Evolutionary conservation across 1,140 invertebrate genomes (phyloP), one percentile per base, ranked within the genome.

Genomic region (Ips typographus): DNA sequence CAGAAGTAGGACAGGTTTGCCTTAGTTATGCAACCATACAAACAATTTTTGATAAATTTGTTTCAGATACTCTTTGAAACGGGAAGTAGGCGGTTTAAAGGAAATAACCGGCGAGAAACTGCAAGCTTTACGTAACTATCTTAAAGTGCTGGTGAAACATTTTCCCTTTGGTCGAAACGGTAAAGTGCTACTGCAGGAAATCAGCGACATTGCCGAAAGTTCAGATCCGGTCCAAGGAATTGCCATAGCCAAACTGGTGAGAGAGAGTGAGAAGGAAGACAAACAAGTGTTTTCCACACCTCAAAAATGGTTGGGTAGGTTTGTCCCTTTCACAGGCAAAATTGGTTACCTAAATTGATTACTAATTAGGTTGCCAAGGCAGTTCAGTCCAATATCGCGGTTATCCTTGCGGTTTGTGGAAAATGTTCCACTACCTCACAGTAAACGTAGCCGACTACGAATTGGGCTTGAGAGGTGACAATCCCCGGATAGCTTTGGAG

Each of bases 341-440:
- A 8, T 22, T 22, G 22, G 22, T 22, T 22, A 22, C 52, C 42
- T 57, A 37, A 1, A 22, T 22, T 22, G 22, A 22, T 22, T 22
- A 22, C 22, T 22, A 22, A 22, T 22, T 58, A 70, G 90, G 89
- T 6, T 99, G 98, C 79, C 84, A 85, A 74, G 94, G 94, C 4
- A 94, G 91, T 77, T 80, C 84, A 52, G 80, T 88, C 1, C 82
- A 85, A 43, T 86, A 84, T 58, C 85, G 97, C 56, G 95, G 96
- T 22, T 99, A 95, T 79, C 93, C 96, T 1, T 99, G 98, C 83
- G 90, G 94, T 0, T 81, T 99, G 8, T 99, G 98, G 98, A 92
- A 88, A 43, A 83, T 97, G 66, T 99, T 98, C 80, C 98, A 99
- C 78, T 93, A 91, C 52, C 80, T 99, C 38, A 95, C 94, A 5